Evolutionary conservation across 2,797 vertebrate species (phyloP), one percentile per base, ranked within the genome.

Genomic region (Spinus olivaceus): DNA sequence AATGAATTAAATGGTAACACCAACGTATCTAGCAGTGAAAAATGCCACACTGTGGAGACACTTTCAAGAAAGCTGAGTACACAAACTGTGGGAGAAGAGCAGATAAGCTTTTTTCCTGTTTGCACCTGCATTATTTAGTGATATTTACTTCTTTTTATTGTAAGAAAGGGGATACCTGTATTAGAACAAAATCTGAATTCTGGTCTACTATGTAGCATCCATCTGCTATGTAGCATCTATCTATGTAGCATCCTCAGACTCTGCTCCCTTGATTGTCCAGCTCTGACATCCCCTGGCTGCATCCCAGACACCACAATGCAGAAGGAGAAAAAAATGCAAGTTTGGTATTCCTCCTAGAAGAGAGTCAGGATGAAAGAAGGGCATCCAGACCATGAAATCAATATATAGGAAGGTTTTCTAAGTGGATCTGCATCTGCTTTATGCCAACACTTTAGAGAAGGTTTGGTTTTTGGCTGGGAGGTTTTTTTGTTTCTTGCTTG

Each of bases 1-100:
- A 85, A 81, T 88, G 81, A 96, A 94, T 89, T 92, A 92, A 87
- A 94, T 28, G n/a, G 66, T 60, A 89, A 70, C 42, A 69, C 61
- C 82, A 92, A 72, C 12, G 3, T 54, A 73, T 79, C 67, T 89
- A 53, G 59, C 27, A 54, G 21, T 57, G 70, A 88, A 90, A 91
- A 94, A 81, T 5, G 10, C 41, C 39, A 56, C 44, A 49, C 30
- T 51, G 7, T 35, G 54, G 78, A 92, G 51, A 59, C 12, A 7
- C 25, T 92, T 82, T 84, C 49, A 60, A 76, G 50, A 86, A 88
- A 86, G 11, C 30, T 37, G 57, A 41, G 30, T 35, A 83, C n/a
- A 53, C 3, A 4, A 66, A 60, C 22, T 39, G 32, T 14, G 28
- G 18, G 17, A 72, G 25, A 87, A 73, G 17, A 84, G 33, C 18